Base-by-base conservation (phyloP, 2,113 vertebrate genomes). In the Plecturocebus donacophilus region DNA sequence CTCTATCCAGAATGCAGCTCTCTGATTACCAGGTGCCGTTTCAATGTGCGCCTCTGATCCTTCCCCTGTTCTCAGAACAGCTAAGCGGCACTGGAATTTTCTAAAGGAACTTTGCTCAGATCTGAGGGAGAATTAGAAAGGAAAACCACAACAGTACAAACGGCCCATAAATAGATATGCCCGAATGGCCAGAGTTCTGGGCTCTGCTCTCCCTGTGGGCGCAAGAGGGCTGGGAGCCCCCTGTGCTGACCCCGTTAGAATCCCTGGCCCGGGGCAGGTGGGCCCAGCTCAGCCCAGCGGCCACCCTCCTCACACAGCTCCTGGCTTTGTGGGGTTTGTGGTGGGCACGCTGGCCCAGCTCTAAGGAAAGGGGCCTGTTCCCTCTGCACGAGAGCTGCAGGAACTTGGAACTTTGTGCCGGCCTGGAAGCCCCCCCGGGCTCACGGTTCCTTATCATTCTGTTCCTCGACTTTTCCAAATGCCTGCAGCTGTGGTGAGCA, bases 101-200 rank as follows among this genome's bases (percentile, higher is more conserved):
- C 97, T 82, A 77, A 79, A 64, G 87, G 42, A 56, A 19, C 21
- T 17, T 88, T 87, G 12, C 93, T 84, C 82, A 95, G 82, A 47
- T 52, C 86, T 58, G 56, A 85, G 8, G 56, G 58, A 13, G 42
- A 52, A 25, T 5, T 1, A 64, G 68, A 49, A 19, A n/a, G n/a
- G 19, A 23, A 13, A 14, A 5, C 12, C 35, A 0, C 38, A 71
- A 56, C 6, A 2, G 52, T 8, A 0, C 17, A 30, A 30, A 61
- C 3, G 3, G 6, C 38, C 82, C 79, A 14, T 4, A 66, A 54
- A 77, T 13, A 92, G 77, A 71, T 52, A n/a, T 0, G 6, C 10
- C 35, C 3, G 5, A 0, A 14, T 0, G 0, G 49, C 40, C 0
- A 0, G 49, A 3, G 8, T 30, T 2, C 81, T 7, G 6, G 49